A percentile compares a stretch with the other conserved stretches of the same genome.
phyloP scores from a whole-genome alignment of 2,888 invertebrate genomes.

The Sipha maydis region DNA sequence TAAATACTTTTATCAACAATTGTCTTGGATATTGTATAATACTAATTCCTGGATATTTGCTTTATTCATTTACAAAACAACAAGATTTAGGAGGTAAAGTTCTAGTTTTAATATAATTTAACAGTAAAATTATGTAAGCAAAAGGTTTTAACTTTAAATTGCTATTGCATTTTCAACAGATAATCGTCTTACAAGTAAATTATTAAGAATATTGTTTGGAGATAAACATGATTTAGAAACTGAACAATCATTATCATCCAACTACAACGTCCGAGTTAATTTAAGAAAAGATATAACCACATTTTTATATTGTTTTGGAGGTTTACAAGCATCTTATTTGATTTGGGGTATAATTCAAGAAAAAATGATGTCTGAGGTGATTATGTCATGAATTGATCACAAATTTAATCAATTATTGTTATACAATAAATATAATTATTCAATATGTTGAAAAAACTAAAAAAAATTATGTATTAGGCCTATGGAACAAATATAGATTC shows the following conservation, averaged over 20 bases:
- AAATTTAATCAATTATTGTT: conserved; percentile 3
- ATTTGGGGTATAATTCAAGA: conserved; percentile 98
- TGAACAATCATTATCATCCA: background rate
- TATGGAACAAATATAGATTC: conserved; percentile 76
- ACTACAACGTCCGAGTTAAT: conserved; percentile 20
- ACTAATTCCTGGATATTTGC: conserved; percentile 50
- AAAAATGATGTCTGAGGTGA: conserved; percentile 93
- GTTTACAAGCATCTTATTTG: conserved; percentile 67
- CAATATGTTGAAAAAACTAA: background rate
- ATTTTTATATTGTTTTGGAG: conserved; percentile 61
- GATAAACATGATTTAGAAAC: conserved; percentile 32
- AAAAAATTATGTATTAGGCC: conserved; percentile 68
- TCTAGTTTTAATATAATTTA: background rate
- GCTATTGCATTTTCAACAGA: background rate
- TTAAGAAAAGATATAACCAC: conserved; percentile 48
- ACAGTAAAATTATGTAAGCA: background rate
- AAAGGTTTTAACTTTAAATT: background rate
- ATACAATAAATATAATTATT: background rate
- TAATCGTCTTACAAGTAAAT: conserved; percentile 13
- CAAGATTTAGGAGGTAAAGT: conserved; percentile 56
- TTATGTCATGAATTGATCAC: background rate
- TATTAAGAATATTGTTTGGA: conserved; percentile 37
- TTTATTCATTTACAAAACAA: conserved; percentile 36
- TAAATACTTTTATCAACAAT: conserved; percentile 47
- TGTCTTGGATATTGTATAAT: conserved; percentile 53